Evolutionary conservation across 2,888 invertebrate genomes (phyloP), one percentile per base, ranked within the genome.

Genomic region (Litoditis marina): DNA sequence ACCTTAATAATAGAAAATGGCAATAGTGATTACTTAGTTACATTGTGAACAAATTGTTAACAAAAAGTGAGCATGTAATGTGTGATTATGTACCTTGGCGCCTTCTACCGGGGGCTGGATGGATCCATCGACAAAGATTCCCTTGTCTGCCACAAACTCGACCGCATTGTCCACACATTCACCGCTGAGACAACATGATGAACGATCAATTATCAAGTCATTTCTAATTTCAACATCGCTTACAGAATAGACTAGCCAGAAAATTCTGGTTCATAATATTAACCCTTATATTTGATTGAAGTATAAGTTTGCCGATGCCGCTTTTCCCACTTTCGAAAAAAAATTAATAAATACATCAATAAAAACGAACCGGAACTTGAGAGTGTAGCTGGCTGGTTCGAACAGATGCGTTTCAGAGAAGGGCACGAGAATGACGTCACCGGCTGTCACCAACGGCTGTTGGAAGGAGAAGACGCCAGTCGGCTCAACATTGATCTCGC

Each of bases 81-180:
- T n/a, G n/a, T n/a, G n/a, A n/a, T n/a, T n/a, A 36, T 36, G 39
- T 36, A 86, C 81, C 55, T 75, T 76, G 27, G 86, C 86, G 16
- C 82, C 85, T 36, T 77, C 79, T 3, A 87, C 79, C 6, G 84
- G 68, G 2, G 92, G 92, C 31, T 82, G 77, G 0, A 90, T 83
- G 44, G 84, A 83, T 25, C 91, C 91, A 55, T 88, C 87, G 5
- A 87, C 79, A 22, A 90, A 88, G 71, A 89, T 86, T 1, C 90
- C 73, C 44, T 69, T 68, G 57, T 63, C 62, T 4, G 71, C 64
- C 22, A 62, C 60, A 65, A 74, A 74, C 1, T 36, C 8, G 25
- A 63, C 74, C n/a, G 66, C 70, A 8, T 71, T 65, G 8, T 73
- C 58, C 30, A 60, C 36, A 49, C 76, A 76, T 49, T 72, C 66